Base-by-base conservation (phyloP, 2,888 invertebrate species). In the Bibio marci region DNA sequence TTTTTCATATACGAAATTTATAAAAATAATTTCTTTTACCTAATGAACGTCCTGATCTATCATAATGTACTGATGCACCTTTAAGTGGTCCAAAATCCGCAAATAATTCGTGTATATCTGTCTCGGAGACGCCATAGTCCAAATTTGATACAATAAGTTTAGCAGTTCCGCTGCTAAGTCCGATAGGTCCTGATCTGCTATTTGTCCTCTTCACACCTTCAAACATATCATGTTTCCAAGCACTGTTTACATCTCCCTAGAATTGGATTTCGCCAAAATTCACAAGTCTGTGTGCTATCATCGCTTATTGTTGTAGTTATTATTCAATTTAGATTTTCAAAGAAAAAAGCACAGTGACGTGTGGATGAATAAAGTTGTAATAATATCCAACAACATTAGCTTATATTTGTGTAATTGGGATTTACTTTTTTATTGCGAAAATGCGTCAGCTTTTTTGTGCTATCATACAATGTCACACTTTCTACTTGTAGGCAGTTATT, bases 221-320 rank as follows among this genome's bases (percentile, higher is more conserved):
- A 64, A 83, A 95, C 73, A 92, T 80, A 67, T 95, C 94, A 67
- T 95, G 95, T 68, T 88, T 86, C 94, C 95, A 94, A 52, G 85
- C 80, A 73, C 90, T 88, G 71, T 88, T 86, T 52, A 86, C 82
- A 72, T 87, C 86, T 62, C 87, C 87, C 83, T 86, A 74, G 68
- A 76, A 71, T 68, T 64, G 51, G 49, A 46, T 50, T 50, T 22
- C 22, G 22, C 22, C 22, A 22, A 22, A n/a, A n/a, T n/a, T n/a
- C n/a, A n/a, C n/a, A n/a, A n/a, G n/a, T n/a, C n/a, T n/a, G n/a
- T n/a, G n/a, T n/a, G n/a, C n/a, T n/a, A n/a, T n/a, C n/a, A n/a
- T n/a, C n/a, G n/a, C n/a, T n/a, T n/a, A n/a, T n/a, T n/a, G n/a
- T n/a, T n/a, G n/a, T n/a, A n/a, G n/a, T n/a, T n/a, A n/a, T n/a